Base-by-base conservation (phyloP, 2,113 vertebrate species). In the Forbesichthys agassizii region DNA sequence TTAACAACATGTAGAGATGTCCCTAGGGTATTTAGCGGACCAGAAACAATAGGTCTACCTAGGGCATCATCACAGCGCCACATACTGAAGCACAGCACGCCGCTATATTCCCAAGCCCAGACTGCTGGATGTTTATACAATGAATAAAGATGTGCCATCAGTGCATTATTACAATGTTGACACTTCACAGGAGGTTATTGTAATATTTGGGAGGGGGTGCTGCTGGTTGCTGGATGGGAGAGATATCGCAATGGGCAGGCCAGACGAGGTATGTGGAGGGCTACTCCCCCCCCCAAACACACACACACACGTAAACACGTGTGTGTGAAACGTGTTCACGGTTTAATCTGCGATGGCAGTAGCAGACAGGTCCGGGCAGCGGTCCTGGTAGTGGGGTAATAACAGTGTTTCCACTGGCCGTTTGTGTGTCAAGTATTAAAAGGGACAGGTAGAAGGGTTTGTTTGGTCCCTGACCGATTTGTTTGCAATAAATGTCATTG, bases 311-410 rank as follows among this genome's bases (percentile, higher is more conserved):
- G 65, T 61, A 63, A 11, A 48, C 7, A 3, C 7, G 5, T 42
- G 36, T 42, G 36, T 42, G 36, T 8, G 78, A 80, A 82, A 83
- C 80, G 67, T 61, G 59, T 65, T 76, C 86, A 88, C 36, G 59
- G 71, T 79, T 73, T 88, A 88, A 91, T 88, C 84, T 86, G 66
- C 62, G 59, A 84, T 89, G 88, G 83, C 88, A 90, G 86, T 73
- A 69, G 78, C 71, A 81, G 73, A 82, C 82, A 73, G 74, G 83
- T 72, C 86, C 79, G 88, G 87, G 88, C 90, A 89, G n/a, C 20
- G 46, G 61, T 82, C 79, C 79, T 87, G 77, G 69, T 75, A 57
- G 71, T 86, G 77, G 81, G 86, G 82, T 88, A 86, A 89, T 88
- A 90, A 88, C 89, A 67, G 56, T 66, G 66, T 87, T 87, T 85